Percentiles rank a stretch among this genome's conserved stretches.
Evolutionary conservation across 2,888 invertebrate genomes (phyloP).

Genomic region (Cephus pygmeus): DNA sequence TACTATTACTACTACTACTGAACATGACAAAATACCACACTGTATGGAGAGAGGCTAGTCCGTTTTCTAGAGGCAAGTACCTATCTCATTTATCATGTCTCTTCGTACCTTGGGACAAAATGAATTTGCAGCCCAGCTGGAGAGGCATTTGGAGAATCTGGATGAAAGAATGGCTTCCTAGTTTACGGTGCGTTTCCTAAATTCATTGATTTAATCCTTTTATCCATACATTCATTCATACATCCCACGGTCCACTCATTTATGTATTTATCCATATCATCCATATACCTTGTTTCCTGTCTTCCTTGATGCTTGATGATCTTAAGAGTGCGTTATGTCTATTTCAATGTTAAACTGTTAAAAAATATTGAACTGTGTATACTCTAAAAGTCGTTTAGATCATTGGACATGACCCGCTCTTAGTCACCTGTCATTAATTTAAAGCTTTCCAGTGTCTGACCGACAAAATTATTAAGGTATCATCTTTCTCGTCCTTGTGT

Average conservation of each 20-base stretch:
- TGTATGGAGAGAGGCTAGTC: slow-evolving; percentile 66
- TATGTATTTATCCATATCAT: background rate
- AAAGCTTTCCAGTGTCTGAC: background rate
- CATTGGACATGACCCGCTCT: background rate
- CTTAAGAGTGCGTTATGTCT: background rate
- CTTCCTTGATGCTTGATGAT: background rate
- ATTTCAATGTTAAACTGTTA: background rate
- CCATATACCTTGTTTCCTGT: background rate
- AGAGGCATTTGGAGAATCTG: slow-evolving; percentile 57
- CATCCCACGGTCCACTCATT: background rate
- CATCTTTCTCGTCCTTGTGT: background rate
- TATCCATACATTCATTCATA: background rate
- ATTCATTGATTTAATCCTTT: background rate
- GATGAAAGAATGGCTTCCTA: slow-evolving; percentile 18
- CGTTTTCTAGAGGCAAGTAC: slow-evolving; percentile 66
- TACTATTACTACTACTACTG: slow-evolving; percentile 62
- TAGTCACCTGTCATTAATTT: background rate
- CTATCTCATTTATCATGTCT: slow-evolving; percentile 59
- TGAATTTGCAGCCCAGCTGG: background rate
- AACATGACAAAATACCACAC: slow-evolving; percentile 66
- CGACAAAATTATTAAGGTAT: background rate
- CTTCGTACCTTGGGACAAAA: slow-evolving; percentile 37
- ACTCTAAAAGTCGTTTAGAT: background rate
- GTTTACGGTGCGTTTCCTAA: slow-evolving; percentile 33
- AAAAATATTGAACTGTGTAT: background rate